phyloP scores from a whole-genome alignment of 2,113 vertebrate genomes.

The Gulo gulo region DNA sequence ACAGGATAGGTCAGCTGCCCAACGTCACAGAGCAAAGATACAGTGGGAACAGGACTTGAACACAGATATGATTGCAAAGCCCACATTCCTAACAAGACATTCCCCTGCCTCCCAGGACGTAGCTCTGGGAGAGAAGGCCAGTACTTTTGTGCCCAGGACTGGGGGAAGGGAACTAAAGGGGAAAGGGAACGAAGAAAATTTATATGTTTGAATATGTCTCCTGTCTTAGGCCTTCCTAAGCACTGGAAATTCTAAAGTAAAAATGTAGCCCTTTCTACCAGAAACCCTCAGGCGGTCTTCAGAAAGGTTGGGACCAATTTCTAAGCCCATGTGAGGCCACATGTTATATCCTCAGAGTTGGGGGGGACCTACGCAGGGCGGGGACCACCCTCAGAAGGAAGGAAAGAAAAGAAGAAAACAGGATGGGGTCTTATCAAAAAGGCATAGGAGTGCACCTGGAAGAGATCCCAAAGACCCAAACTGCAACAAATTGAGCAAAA shows the following conservation, averaged over 20 bases:
- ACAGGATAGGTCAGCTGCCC: neutral
- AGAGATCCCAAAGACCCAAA: neutral
- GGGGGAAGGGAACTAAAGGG: neutral
- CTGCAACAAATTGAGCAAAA: neutral
- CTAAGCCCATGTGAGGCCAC: neutral
- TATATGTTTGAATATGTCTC: neutral
- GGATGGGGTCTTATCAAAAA: neutral
- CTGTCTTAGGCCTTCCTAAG: neutral
- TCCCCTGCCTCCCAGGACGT: neutral
- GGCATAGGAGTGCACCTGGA: rapidly evolving
- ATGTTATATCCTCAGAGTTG: neutral
- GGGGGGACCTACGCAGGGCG: too few relatives aligned
- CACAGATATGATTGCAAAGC: neutral
- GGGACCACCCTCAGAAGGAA: neutral
- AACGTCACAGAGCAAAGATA: neutral
- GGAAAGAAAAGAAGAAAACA: neutral
- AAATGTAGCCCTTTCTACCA: neutral
- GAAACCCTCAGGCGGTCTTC: neutral
- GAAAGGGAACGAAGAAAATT: neutral
- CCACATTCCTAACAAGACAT: neutral
- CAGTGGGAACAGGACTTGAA: neutral
- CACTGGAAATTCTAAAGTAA: neutral
- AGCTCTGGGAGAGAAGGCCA: neutral
- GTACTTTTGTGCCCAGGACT: neutral
- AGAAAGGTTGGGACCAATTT: neutral